phyloP scores from a whole-genome alignment of 2,797 vertebrate genomes.

The Oreortyx pictus region DNA sequence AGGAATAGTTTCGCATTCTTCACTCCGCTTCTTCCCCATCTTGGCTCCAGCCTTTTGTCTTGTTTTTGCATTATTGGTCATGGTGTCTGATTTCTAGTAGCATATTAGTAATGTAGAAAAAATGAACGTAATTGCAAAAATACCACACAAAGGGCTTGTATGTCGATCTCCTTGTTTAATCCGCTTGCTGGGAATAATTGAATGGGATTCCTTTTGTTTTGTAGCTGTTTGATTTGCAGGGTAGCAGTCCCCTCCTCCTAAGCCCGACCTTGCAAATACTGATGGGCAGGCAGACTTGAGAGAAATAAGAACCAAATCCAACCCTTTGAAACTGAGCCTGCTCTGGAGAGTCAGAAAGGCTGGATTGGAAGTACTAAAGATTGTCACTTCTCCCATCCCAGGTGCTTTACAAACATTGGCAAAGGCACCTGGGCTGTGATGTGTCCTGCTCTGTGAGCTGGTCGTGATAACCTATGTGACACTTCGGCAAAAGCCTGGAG shows the following conservation, averaged over 20 bases:
- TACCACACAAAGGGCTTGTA: constrained; percentile 48
- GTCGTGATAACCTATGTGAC: not conserved
- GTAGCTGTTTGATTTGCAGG: constrained; percentile 47
- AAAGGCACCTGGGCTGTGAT: not conserved
- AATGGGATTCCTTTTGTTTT: constrained; percentile 63
- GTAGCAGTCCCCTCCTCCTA: constrained; percentile 25
- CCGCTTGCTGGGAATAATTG: constrained; percentile 59
- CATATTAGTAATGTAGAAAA: constrained; percentile 59
- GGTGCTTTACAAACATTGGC: constrained; percentile 16
- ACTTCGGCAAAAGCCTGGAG: not conserved
- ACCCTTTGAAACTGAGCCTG: constrained; percentile 45
- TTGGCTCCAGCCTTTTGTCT: constrained; percentile 39
- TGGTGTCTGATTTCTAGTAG: constrained; percentile 64
- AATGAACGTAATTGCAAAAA: constrained; percentile 65
- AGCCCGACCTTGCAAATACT: constrained; percentile 13
- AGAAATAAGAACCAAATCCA: constrained; percentile 20
- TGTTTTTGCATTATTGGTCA: constrained; percentile 38
- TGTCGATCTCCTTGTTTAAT: constrained; percentile 66
- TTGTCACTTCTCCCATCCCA: constrained; percentile 2
- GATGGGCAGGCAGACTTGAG: constrained; percentile 34
- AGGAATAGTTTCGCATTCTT: constrained; percentile 50
- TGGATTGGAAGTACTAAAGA: not conserved
- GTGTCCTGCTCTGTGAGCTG: not conserved
- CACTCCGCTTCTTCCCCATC: constrained; percentile 27
- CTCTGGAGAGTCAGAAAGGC: constrained; percentile 15